phyloP scores from a whole-genome alignment of 2,888 invertebrate genomes.

The Ophion ellenae region DNA sequence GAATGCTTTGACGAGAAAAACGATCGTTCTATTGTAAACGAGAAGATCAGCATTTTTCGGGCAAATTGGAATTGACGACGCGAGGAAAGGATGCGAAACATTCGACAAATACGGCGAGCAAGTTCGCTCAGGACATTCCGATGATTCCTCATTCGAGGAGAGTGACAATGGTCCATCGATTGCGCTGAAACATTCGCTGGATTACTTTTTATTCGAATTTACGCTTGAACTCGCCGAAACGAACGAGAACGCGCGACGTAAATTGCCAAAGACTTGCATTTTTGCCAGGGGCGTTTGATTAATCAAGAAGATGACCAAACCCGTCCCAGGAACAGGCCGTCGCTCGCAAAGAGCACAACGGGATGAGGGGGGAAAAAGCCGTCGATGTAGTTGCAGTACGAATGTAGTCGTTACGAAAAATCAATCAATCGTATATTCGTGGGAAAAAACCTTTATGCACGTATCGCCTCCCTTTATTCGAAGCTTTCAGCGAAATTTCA shows the following conservation, averaged over 20 bases:
- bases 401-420: slow-evolving; percentile 28
- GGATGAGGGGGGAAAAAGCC: neutral
- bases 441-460: neutral
- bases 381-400: neutral
- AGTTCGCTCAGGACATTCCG: neutral
- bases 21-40: neutral
- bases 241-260: neutral
- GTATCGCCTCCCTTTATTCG: slow-evolving; percentile 38
- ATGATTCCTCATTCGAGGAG: neutral
- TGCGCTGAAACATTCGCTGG: neutral
- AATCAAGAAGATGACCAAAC: slow-evolving; percentile 35
- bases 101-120: neutral
- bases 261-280: slow-evolving; percentile 10
- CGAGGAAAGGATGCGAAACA: neutral
- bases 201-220: slow-evolving; percentile 7
- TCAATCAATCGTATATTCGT: slow-evolving; percentile 43
- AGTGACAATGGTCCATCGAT: neutral
- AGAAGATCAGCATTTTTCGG: neutral
- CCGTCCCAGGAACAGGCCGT: neutral
- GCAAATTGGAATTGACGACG: neutral
- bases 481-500: slow-evolving; percentile 40
- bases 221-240: neutral
- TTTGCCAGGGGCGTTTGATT: slow-evolving; percentile 23
- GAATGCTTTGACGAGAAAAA: neutral
- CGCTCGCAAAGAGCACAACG: neutral